Evolutionary conservation across 2,797 vertebrate species (phyloP), one percentile per base, ranked within the genome.

Genomic region (Coccyzus lansbergi): DNA sequence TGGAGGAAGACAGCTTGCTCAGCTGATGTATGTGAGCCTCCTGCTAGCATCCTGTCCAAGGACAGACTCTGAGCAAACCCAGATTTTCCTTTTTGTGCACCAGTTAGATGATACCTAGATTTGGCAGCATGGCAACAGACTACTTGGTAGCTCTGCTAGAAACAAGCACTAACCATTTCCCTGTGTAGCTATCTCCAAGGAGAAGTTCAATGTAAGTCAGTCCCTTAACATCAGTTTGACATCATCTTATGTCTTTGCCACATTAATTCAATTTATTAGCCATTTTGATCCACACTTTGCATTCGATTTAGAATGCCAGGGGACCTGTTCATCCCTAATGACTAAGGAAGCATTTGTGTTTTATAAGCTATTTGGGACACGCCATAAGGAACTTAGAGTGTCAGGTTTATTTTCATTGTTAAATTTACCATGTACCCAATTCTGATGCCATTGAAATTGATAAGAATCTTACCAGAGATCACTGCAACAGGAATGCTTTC

Each of bases 261-360:
- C 93, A 94, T 96, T 94, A 96, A 95, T 86, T 95, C 93, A 91
- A 84, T 95, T 96, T 95, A 96, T 94, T 94, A 94, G 86, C 68
- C 70, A 22, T 89, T 87, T 79, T 95, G 82, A 93, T 93, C 84
- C 83, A 95, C 59, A 21, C 28, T 94, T 94, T 87, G 89, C 80
- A 77, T 93, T 92, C 72, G 81, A 36, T 86, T 92, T 94, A 63
- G 63, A 83, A 94, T 90, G 78, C 46, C 93, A 88, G 74, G 87
- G 93, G 92, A 94, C 90, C 67, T 90, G 76, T 95, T 96, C 83
- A 92, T 97, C 95, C 88, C 95, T 95, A 86, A 90, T 95, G 85
- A 92, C 74, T 90, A 83, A 92, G 90, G 89, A 94, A 95, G 82
- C 84, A 70, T 96, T 97, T 95, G 86, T 95, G 80, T 88, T 96